A percentile compares a stretch with the other conserved stretches of the same genome.
These are phyloP conservation scores for Drosophila equinoxialis DNA, from an alignment of 1,140 invertebrate species.

Conservation along the genomic window DNA sequence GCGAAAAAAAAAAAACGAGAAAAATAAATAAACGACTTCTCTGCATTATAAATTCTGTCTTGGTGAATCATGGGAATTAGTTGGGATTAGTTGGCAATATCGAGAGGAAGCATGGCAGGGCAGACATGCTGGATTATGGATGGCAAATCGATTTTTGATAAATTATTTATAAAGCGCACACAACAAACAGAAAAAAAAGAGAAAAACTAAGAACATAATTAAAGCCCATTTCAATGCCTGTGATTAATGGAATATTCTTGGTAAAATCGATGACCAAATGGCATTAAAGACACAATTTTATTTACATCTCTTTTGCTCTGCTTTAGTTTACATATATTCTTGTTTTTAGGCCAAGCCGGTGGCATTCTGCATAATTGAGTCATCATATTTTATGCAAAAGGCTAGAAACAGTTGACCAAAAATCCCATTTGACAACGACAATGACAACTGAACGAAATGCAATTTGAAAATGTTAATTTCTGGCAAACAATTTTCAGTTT, in stretches of 20 bases:
- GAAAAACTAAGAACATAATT: constrained; percentile 56
- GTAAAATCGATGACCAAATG: constrained; percentile 46
- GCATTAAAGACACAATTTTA: constrained; percentile 28
- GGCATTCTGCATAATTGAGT: constrained; percentile 8
- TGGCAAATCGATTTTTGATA: constrained; percentile 73
- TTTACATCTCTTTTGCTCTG: not conserved
- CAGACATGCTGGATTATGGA: constrained; percentile 52
- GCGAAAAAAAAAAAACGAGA: constrained; percentile 16
- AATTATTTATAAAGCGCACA: constrained; percentile 67
- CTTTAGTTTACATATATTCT: not conserved
- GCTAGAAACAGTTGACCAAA: constrained; percentile 1
- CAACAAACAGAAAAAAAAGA: not conserved
- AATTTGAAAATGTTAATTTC: constrained; percentile 29
- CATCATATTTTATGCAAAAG: constrained; percentile 7
- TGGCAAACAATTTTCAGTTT: constrained; percentile 3
- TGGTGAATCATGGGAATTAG: constrained; percentile 71
- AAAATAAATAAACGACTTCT: not conserved
- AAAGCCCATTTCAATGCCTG: constrained; percentile 57
- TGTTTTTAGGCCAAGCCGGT: not conserved
- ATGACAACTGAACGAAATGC: constrained; percentile 15
- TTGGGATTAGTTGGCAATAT: constrained; percentile 61
- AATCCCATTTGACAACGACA: constrained; percentile 10
- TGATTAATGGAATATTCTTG: constrained; percentile 64
- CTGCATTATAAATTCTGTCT: constrained; percentile 25
- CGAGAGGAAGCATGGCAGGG: constrained; percentile 14